Percentiles rank a stretch among this genome's conserved stretches.
Evolutionary conservation across 2,797 vertebrate genomes (phyloP).

Genomic region (Psittacula derbiana): DNA sequence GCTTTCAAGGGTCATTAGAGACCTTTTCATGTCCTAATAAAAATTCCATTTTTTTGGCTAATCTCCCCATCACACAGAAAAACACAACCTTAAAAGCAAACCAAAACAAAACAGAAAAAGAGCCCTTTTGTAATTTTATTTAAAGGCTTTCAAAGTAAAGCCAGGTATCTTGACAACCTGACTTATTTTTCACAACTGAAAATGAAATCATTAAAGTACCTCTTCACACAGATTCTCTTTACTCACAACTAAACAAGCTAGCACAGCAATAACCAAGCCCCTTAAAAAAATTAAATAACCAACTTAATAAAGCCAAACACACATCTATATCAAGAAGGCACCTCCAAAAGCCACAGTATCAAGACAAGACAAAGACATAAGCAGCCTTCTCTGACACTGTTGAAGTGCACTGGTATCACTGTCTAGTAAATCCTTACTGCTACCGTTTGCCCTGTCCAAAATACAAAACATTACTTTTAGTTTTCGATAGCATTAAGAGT

Average conservation of each 20-base stretch:
- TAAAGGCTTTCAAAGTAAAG: slow-evolving; percentile 17
- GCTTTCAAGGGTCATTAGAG: slow-evolving; percentile 65
- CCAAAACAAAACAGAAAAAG: neutral
- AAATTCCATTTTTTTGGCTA: slow-evolving; percentile 66
- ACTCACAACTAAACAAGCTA: neutral
- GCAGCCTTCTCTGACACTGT: neutral
- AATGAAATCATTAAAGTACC: neutral
- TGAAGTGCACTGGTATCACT: neutral
- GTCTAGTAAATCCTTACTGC: neutral
- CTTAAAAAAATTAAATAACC: neutral
- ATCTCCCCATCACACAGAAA: slow-evolving; percentile 40
- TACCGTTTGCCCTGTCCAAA: slow-evolving; percentile 5
- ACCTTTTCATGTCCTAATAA: slow-evolving; percentile 70
- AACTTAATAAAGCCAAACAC: slow-evolving; percentile 1
- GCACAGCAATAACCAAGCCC: neutral
- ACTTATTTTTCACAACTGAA: slow-evolving; percentile 15
- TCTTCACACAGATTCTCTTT: neutral
- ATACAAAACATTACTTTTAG: neutral
- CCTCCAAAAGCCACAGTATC: neutral
- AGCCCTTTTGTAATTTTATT: slow-evolving; percentile 9
- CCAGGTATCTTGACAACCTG: slow-evolving; percentile 8
- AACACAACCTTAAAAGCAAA: slow-evolving; percentile 44
- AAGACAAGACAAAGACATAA: neutral
- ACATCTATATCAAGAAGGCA: neutral
- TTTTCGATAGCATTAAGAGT: neutral